These are phyloP conservation scores for Cromileptes altivelis DNA, from an alignment of 2,113 vertebrate genomes.

Conservation along the genomic window DNA sequence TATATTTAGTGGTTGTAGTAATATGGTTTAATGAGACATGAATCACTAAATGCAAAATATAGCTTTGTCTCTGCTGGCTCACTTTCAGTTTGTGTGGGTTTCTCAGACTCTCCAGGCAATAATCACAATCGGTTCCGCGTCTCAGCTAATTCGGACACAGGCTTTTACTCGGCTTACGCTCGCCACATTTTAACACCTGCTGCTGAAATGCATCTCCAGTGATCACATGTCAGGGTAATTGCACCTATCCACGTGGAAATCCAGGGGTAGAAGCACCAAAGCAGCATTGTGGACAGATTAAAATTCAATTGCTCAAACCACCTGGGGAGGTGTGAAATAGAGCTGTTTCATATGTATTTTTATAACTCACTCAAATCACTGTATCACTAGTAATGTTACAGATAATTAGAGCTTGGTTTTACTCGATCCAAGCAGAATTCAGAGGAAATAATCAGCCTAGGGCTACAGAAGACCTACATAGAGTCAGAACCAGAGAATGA, in stretches of 20 bases:
- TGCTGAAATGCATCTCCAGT: conserved; percentile 7
- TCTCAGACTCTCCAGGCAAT: conserved; percentile 28
- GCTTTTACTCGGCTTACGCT: conserved; percentile 11
- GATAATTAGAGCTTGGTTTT: neutral
- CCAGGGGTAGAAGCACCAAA: conserved; percentile 1
- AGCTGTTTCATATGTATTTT: neutral
- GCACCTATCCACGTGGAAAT: neutral
- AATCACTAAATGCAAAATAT: conserved; percentile 50
- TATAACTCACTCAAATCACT: neutral
- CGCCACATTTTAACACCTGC: neutral
- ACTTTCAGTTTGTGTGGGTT: conserved; percentile 19
- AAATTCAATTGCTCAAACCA: neutral
- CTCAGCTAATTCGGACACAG: neutral
- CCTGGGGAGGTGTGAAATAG: neutral
- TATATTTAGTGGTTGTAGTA: conserved; percentile 49
- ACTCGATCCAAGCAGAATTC: neutral
- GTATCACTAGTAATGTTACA: neutral
- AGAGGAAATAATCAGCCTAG: neutral
- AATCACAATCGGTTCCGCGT: conserved; percentile 16
- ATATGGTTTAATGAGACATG: conserved; percentile 52
- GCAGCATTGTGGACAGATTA: neutral
- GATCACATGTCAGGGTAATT: neutral
- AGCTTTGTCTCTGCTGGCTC: conserved; percentile 22
- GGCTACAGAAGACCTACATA: neutral
- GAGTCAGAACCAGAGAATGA: neutral